Percentiles rank a stretch among this genome's conserved stretches.
These are phyloP conservation scores for Epizoanthus scotinus DNA, from an alignment of 92 coral and sea anemone species.

Conservation along the genomic window DNA sequence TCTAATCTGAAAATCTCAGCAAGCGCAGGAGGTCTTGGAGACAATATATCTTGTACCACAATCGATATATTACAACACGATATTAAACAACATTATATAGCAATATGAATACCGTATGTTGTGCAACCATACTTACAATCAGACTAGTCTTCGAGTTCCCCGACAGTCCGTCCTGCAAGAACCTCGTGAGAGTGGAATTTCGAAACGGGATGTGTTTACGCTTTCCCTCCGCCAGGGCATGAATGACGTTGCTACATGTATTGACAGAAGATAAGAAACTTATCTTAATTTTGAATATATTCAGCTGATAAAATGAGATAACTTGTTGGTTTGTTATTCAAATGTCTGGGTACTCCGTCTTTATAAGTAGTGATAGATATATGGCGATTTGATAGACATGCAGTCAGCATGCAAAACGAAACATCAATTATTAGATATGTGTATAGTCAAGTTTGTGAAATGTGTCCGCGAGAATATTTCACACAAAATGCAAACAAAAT, in stretches of 20 bases:
- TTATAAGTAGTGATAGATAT: neutral
- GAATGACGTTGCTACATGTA: constrained; percentile 75
- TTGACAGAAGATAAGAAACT: neutral
- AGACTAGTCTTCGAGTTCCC: constrained; percentile 87
- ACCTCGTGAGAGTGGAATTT: constrained; percentile 76
- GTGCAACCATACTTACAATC: constrained; percentile 56
- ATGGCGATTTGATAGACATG: neutral
- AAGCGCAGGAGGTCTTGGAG: too few species aligned
- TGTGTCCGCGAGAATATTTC: neutral
- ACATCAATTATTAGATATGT: neutral
- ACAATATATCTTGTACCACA: too few species aligned
- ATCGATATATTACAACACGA: too few species aligned
- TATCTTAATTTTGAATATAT: neutral
- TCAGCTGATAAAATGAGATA: neutral
- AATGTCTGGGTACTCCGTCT: neutral
- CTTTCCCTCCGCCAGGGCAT: constrained; percentile 84
- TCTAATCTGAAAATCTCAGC: too few species aligned
- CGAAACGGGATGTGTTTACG: constrained; percentile 81
- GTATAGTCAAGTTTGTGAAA: neutral
- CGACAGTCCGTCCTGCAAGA: constrained; percentile 78
- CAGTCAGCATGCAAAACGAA: neutral
- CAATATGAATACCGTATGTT: neutral
- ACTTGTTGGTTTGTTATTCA: neutral
- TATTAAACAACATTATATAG: too few species aligned
- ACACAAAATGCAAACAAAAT: neutral